Evolutionary conservation across 2,113 vertebrate genomes (phyloP).

Genomic region (Nannobrachium achirus): DNA sequence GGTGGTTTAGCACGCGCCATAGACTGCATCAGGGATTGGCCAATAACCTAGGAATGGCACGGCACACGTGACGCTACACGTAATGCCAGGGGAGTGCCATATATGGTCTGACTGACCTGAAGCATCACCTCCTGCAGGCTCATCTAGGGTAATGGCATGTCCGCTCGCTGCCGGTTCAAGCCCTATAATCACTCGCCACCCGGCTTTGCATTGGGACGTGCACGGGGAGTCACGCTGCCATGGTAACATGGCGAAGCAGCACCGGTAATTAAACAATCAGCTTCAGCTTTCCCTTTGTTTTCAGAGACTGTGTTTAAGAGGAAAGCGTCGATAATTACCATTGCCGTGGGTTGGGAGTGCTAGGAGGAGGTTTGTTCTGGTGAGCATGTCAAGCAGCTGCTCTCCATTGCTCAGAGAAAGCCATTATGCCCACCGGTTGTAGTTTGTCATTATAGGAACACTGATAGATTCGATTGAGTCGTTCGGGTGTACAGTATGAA

Average conservation of each 20-base stretch:
- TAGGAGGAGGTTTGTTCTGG: slow-evolving; percentile 51
- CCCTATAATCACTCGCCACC: slow-evolving; percentile 69
- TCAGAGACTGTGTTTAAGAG: slow-evolving; percentile 74
- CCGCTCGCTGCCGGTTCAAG: slow-evolving; percentile 32
- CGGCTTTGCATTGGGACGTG: slow-evolving; percentile 52
- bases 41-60: slow-evolving; percentile 47
- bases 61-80: neutral
- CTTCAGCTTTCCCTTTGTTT: slow-evolving; percentile 79
- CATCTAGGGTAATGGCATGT: slow-evolving; percentile 14
- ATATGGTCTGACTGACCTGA: neutral
- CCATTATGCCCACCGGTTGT: slow-evolving; percentile 59
- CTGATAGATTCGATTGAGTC: slow-evolving; percentile 47
- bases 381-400: slow-evolving; percentile 61
- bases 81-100: neutral
- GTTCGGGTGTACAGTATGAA: slow-evolving; percentile 35
- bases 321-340: slow-evolving; percentile 82
- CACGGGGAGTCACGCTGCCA: slow-evolving; percentile 76
- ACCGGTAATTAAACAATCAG: slow-evolving; percentile 88
- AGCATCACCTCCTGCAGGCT: slow-evolving; percentile 6
- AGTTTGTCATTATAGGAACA: slow-evolving; percentile 47
- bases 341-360: slow-evolving; percentile 73
- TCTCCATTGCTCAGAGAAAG: slow-evolving; percentile 51
- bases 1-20: slow-evolving; percentile 41
- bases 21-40: slow-evolving; percentile 13
- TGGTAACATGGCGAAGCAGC: slow-evolving; percentile 77